These are phyloP conservation scores for Strigamia transsilvanica DNA, from an alignment of 2,888 invertebrate species.

Conservation along the genomic window DNA sequence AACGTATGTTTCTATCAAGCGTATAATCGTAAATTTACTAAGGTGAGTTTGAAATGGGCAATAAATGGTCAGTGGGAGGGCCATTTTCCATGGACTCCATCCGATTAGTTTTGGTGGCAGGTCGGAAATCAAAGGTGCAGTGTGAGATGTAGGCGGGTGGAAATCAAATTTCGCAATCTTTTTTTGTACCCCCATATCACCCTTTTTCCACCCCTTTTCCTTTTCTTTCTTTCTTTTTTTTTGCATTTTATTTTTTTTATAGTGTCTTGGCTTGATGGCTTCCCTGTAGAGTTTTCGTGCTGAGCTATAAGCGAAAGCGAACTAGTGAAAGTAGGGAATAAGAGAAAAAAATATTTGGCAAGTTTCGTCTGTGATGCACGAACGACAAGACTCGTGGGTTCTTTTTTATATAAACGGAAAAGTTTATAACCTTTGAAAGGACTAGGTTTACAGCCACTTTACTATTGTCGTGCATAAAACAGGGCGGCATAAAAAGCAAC, in stretches of 20 bases:
- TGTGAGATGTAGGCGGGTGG: constrained; percentile 33
- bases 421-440: constrained; percentile 46
- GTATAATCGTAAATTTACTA: constrained; percentile 42
- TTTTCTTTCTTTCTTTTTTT: constrained; percentile 2
- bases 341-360: constrained; percentile 40
- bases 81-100: constrained; percentile 43
- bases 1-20: constrained; percentile 45
- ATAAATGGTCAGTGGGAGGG: constrained; percentile 39
- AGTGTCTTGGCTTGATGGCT: constrained; percentile 34
- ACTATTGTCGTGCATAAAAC: constrained; percentile 49
- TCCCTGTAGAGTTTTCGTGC: constrained; percentile 31
- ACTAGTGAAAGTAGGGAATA: constrained; percentile 39
- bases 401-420: constrained; percentile 46
- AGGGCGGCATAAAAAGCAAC: constrained; percentile 45
- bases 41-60: constrained; percentile 44
- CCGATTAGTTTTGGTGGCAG: constrained; percentile 49
- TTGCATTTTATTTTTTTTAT: background rate
- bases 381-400: constrained; percentile 47
- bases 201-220: constrained; percentile 1
- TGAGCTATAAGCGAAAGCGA: constrained; percentile 42
- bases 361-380: constrained; percentile 42
- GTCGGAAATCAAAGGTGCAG: constrained; percentile 44
- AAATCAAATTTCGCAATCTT: constrained; percentile 32
- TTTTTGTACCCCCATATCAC: background rate
- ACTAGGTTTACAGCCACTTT: constrained; percentile 47